Conservation (phyloP, 1,140 invertebrate genomes). For the Drosophila obscura region DNA sequence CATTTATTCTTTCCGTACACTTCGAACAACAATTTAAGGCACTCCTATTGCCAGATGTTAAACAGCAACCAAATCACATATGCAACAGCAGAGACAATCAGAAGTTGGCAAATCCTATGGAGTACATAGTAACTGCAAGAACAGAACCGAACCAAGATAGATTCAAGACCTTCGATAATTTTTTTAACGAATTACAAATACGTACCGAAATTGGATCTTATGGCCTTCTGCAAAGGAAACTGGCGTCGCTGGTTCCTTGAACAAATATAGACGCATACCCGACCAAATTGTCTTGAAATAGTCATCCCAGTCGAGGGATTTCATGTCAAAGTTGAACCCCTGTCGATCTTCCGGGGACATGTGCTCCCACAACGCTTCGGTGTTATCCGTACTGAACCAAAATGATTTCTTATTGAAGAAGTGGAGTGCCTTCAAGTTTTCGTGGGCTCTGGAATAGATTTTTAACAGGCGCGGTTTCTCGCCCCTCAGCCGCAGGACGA, state of each 20-base stretch:
- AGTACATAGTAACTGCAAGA: slow-evolving; percentile 7
- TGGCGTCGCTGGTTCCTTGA: slow-evolving; percentile 87
- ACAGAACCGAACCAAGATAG: background rate
- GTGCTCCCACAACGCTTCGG: slow-evolving; percentile 85
- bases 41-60: too few relatives aligned
- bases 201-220: background rate
- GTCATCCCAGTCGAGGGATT: slow-evolving; percentile 86
- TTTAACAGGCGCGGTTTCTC: slow-evolving; percentile 84
- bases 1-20: too few relatives aligned
- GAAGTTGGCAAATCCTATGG: background rate
- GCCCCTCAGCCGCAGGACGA: slow-evolving; percentile 83
- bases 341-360: slow-evolving; percentile 86
- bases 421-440: slow-evolving; percentile 86
- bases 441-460: slow-evolving; percentile 88
- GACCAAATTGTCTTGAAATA: slow-evolving; percentile 85
- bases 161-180: background rate
- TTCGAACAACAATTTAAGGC: too few relatives aligned
- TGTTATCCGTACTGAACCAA: slow-evolving; percentile 88
- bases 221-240: slow-evolving; percentile 84
- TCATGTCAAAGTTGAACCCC: slow-evolving; percentile 88
- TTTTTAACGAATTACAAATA: background rate
- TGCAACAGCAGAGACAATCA: too few relatives aligned
- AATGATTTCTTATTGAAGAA: slow-evolving; percentile 88
- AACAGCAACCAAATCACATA: too few relatives aligned
- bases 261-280: slow-evolving; percentile 87